Conservation (phyloP, 30 jellyfish, hydroid and myxozoan species). For the Hydractinia symbiolongicarpus region DNA sequence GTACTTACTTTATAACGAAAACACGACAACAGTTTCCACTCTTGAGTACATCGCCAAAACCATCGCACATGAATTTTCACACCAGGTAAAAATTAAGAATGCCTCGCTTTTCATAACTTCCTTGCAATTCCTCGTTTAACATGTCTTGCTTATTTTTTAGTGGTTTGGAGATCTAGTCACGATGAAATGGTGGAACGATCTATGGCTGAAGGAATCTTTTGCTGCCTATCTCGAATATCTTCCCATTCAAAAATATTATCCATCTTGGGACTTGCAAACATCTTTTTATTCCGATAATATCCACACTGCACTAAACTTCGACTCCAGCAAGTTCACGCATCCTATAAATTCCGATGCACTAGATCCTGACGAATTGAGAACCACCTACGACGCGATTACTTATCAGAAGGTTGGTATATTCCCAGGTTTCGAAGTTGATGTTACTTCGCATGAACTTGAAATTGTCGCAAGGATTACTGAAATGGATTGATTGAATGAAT, state of each 20-base stretch:
- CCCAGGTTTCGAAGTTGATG: not conserved
- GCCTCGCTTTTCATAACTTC: not conserved
- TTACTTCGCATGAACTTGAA: not conserved
- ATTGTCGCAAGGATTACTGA: not conserved
- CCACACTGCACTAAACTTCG: not conserved
- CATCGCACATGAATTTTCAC: constrained; percentile 18
- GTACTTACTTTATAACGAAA: not conserved
- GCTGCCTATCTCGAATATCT: constrained; percentile 28
- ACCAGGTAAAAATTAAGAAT: not conserved
- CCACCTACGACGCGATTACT: constrained; percentile 27
- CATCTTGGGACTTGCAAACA: constrained; percentile 26
- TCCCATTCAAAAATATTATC: constrained; percentile 19
- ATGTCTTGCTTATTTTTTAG: not conserved
- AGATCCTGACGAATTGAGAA: constrained; percentile 13
- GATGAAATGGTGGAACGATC: constrained; percentile 31
- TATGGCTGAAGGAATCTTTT: constrained; percentile 39
- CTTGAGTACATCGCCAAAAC: not conserved
- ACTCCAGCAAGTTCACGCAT: constrained; percentile 33
- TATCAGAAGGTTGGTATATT: constrained; percentile 5
- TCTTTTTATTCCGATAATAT: constrained; percentile 1
- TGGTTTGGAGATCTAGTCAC: constrained; percentile 45
- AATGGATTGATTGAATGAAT: not conserved
- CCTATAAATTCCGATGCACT: constrained; percentile 1
- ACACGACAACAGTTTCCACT: not conserved
- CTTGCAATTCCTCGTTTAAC: not conserved